phyloP scores from a whole-genome alignment of 2,113 vertebrate species.

The Notechis scutatus region DNA sequence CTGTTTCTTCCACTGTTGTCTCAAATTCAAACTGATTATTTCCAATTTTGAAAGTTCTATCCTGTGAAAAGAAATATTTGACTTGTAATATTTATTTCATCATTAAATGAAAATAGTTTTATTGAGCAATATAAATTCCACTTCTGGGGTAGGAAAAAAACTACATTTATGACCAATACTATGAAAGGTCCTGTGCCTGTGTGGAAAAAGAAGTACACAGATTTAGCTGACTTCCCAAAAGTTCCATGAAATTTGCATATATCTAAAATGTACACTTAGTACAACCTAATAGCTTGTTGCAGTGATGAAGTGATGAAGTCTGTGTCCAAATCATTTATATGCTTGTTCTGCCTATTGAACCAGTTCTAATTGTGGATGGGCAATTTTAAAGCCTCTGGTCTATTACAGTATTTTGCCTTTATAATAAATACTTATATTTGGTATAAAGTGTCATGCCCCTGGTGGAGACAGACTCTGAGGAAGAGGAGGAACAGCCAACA shows the following conservation, averaged over 20 bases:
- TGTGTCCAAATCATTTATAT: neutral
- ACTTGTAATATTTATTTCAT: slow-evolving; percentile 29
- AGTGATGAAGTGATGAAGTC: neutral
- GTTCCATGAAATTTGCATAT: neutral
- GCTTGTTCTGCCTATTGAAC: neutral
- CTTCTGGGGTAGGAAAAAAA: neutral
- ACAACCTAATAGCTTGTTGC: neutral
- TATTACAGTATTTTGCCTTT: neutral
- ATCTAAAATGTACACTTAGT: neutral
- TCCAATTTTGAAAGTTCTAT: slow-evolving; percentile 56
- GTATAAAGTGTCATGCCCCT: neutral
- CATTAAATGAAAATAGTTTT: neutral
- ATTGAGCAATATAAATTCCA: neutral
- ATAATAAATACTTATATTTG: neutral
- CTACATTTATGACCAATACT: neutral
- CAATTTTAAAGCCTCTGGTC: neutral
- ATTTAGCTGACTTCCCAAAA: neutral
- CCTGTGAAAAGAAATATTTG: slow-evolving; percentile 52
- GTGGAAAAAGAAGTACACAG: neutral
- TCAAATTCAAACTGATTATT: slow-evolving; percentile 66
- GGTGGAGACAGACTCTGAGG: too few species aligned
- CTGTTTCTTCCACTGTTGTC: slow-evolving; percentile 43
- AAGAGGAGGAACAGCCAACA: too few species aligned
- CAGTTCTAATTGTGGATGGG: neutral
- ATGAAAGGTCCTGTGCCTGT: neutral